Evolutionary conservation across 2,888 invertebrate genomes (phyloP), one percentile per base, ranked within the genome.

Genomic region (Sepioteuthis lessoniana): DNA sequence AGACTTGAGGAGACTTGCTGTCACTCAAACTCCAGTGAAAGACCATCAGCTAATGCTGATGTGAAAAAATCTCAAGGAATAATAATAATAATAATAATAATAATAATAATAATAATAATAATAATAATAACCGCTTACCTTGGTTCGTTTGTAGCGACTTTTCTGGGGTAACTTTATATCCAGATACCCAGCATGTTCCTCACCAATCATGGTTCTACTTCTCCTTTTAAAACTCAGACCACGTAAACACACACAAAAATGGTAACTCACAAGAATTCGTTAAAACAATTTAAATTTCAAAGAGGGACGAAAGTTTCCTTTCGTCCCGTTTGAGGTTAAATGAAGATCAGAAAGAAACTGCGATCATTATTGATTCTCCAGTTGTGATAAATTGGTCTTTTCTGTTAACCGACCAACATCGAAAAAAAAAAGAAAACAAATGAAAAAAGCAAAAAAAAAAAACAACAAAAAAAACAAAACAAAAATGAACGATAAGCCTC

Each of bases 111-210:
- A 47, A 47, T 47, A 47, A 47, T 19, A 19, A 21, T 55, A 25
- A 21, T 21, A 55, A 25, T 16, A 55, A 55, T 5, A 25, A 25
- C 7, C 5, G 21, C 60, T 19, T 60, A 93, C 93, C 93, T 60
- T 93, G 5, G 60, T 35, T 19, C 93, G 93, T 28, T 93, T 93
- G 47, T n/a, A 35, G 4, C 93, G 93, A 55, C 16, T 93, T 37
- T 60, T 93, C 38, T 35, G 35, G 7, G 93, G 93, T 50, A 93
- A 93, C 60, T 93, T 93, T 47, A 93, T 93, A 28, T 93, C 93
- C 55, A 93, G 55, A 37, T 93, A 93, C 47, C 93, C 93, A 7
- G 93, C 50, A 21, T 93, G 38, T 50, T 93, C 93, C 37, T 46
- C 93, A 16, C 93, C 93, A 37, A 60, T 60, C 93, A 93, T 93